Conservation (phyloP, 1,140 invertebrate genomes). For the Macrocentrus cingulum region DNA sequence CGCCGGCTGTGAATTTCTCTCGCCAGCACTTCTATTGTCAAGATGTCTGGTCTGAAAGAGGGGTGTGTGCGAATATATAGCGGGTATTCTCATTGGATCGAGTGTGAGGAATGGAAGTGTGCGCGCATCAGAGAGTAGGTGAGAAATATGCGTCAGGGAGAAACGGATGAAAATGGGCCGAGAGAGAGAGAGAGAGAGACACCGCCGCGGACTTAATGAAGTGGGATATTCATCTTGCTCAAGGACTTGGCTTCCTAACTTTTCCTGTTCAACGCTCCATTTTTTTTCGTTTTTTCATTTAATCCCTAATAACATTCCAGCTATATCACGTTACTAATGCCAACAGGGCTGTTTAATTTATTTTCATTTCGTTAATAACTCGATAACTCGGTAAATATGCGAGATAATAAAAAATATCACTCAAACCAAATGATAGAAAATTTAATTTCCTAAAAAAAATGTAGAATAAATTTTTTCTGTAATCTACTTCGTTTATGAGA, state of each 20-base stretch:
- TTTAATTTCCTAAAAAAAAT: too few relatives aligned
- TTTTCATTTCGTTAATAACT: too few relatives aligned
- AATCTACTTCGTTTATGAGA: too few relatives aligned
- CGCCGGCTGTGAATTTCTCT: constrained; percentile 15
- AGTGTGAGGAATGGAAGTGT: constrained; percentile 18
- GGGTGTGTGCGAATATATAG: constrained; percentile 7
- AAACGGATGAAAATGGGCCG: constrained; percentile 14
- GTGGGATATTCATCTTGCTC: constrained; percentile 49
- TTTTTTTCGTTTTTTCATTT: not conserved
- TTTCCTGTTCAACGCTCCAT: not conserved
- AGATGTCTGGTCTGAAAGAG: constrained; percentile 21
- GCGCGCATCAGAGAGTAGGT: not conserved
- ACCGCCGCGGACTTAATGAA: constrained; percentile 47
- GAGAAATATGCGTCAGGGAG: constrained; percentile 10
- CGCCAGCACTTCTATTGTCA: constrained; percentile 7
- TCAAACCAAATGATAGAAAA: too few relatives aligned
- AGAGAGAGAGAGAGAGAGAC: constrained; percentile 33
- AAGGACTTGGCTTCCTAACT: constrained; percentile 32
- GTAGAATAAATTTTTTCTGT: too few relatives aligned
- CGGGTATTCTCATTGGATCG: constrained; percentile 14
- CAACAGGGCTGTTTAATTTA: not conserved
- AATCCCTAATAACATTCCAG: not conserved
- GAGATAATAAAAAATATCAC: too few relatives aligned
- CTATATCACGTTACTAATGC: not conserved
- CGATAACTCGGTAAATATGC: too few relatives aligned